Evolutionary conservation across 2,113 vertebrate species (phyloP).

Genomic region (Sceloporus tristichus): DNA sequence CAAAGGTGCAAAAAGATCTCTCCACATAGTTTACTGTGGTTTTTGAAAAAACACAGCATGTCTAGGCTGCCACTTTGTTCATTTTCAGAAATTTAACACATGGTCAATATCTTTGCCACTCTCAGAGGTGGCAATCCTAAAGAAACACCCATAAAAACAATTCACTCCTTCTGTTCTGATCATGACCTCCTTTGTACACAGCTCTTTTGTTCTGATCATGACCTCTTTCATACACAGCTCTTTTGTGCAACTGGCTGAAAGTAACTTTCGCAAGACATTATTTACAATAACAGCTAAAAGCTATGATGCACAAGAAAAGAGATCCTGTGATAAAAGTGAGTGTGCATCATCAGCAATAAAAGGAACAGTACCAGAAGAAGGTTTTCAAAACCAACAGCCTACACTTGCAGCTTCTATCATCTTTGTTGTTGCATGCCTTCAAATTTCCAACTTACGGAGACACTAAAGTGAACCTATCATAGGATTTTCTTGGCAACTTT

Average conservation of each 20-base stretch:
- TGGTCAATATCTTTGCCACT: background rate
- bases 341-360: background rate
- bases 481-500: too few species aligned
- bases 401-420: background rate
- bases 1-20: too few species aligned
- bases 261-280: background rate
- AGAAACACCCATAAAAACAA: background rate
- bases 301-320: background rate
- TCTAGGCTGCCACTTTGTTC: background rate
- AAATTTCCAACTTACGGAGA: too few species aligned
- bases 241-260: conserved; percentile 1
- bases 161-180: background rate
- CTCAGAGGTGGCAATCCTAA: background rate
- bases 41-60: too few species aligned
- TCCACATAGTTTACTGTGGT: too few species aligned
- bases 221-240: conserved; percentile 1
- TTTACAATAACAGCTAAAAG: background rate
- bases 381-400: background rate
- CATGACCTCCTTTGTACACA: conserved; percentile 13
- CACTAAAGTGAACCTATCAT: too few species aligned
- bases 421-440: too few species aligned
- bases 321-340: background rate
- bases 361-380: background rate
- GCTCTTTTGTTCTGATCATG: conserved; percentile 2
- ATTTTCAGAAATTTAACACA: background rate